Conservation (phyloP, 2,113 vertebrate genomes). For the Excalfactoria chinensis region DNA sequence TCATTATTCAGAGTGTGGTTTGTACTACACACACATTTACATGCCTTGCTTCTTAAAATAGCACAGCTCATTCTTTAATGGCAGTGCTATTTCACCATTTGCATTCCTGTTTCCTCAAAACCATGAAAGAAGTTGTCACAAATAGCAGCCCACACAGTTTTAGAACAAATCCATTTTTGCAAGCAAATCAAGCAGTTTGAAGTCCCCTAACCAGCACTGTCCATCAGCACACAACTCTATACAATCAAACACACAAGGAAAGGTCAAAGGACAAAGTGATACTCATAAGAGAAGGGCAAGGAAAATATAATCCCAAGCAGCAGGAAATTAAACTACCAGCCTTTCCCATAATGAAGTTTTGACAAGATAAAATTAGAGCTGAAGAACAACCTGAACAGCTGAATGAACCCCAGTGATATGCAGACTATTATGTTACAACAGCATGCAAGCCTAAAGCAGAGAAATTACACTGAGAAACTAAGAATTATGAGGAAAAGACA, state of each 20-base stretch:
- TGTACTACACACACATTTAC: background rate
- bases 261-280: background rate
- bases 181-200: constrained; percentile 47
- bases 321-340: constrained; percentile 61
- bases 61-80: background rate
- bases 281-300: constrained; percentile 15
- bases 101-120: constrained; percentile 19
- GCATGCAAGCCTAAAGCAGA: background rate
- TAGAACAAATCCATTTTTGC: constrained; percentile 19
- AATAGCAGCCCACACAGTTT: background rate
- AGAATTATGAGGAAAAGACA: background rate
- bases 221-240: background rate
- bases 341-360: constrained; percentile 50
- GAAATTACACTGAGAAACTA: background rate
- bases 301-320: constrained; percentile 27
- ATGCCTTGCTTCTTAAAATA: constrained; percentile 4
- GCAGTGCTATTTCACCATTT: background rate
- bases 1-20: background rate
- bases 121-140: constrained; percentile 2
- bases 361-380: constrained; percentile 41
- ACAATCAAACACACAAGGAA: constrained; percentile 29
- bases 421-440: background rate
- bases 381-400: constrained; percentile 34
- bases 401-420: background rate
- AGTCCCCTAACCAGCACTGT: constrained; percentile 19